Percentiles rank a stretch among this genome's conserved stretches.
These are phyloP conservation scores for Microplitis demolitor DNA, from an alignment of 1,140 invertebrate genomes.

Conservation along the genomic window DNA sequence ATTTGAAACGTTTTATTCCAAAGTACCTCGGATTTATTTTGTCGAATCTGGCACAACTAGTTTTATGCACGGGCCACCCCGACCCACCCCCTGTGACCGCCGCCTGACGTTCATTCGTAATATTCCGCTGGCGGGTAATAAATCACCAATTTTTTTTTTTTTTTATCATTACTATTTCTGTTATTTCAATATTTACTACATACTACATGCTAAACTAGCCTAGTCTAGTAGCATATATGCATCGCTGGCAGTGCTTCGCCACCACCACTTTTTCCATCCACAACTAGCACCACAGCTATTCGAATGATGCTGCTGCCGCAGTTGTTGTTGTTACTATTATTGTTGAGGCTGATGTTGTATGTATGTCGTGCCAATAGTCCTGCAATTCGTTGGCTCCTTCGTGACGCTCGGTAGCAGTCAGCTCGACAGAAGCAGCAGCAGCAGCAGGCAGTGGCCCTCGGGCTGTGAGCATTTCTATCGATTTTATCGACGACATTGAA, in stretches of 20 bases:
- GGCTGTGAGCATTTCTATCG: constrained; percentile 14
- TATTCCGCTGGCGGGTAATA: constrained; percentile 24
- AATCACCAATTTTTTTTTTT: constrained; percentile 28
- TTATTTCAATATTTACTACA: constrained; percentile 26
- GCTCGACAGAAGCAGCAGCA: not conserved
- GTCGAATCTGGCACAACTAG: constrained; percentile 28
- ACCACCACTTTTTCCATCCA: too few relatives aligned
- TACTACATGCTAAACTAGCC: too few relatives aligned
- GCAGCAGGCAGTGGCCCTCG: not conserved
- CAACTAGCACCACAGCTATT: too few relatives aligned
- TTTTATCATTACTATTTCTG: constrained; percentile 11
- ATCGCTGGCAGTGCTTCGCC: too few relatives aligned
- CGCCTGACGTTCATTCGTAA: constrained; percentile 24
- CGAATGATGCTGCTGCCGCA: too few relatives aligned
- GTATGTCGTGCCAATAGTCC: constrained; percentile 27
- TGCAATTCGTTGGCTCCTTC: constrained; percentile 24
- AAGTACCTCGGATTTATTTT: constrained; percentile 26
- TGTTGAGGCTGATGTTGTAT: not conserved
- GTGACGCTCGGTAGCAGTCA: constrained; percentile 15
- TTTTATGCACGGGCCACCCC: constrained; percentile 1
- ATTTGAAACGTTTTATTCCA: constrained; percentile 26
- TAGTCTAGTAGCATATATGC: too few relatives aligned
- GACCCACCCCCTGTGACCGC: not conserved
- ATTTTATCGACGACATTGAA: constrained; percentile 19
- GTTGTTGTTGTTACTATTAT: too few relatives aligned